Base-by-base conservation (phyloP, 2,797 vertebrate species). In the Cyprinodon diabolis region DNA sequence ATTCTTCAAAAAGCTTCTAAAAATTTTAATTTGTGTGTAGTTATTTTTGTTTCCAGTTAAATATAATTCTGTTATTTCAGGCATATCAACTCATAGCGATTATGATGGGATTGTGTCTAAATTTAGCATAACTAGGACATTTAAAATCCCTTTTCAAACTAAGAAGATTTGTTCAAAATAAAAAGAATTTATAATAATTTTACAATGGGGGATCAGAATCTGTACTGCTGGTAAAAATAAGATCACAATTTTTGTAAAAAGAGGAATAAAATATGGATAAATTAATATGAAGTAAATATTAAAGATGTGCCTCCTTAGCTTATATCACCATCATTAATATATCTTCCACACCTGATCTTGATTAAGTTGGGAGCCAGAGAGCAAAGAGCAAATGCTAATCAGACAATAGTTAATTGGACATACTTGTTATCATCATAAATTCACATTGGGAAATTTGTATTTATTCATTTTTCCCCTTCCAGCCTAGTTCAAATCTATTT, bases 361-460 rank as follows among this genome's bases (percentile, higher is more conserved):
- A 69, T 80, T 68, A 74, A 40, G 68, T n/a, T 71, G 69, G 67
- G 62, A 76, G 71, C 57, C 57, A 4, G 54, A 77, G 77, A 83
- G 58, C 60, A 71, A 63, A 83, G 75, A 82, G 74, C 74, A 51
- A 63, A 72, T 77, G 75, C 74, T 80, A 65, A 86, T 85, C 69
- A 81, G 71, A 49, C 51, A 56, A 51, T 78, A 58, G 80, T 84
- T 86, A 79, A 80, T 79, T 75, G 71, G 69, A 74, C 69, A 66
- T 66, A 54, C 67, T 74, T 19, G 60, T 75, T 67, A 71, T 73
- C 78, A 51, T 15, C 57, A 4, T 55, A 30, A 58, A 76, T 62
- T 69, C 75, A 75, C 70, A 43, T 37, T 35, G 58, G 17, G 45
- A 66, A 66, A 76, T 51, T 47, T 17, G 25, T 7, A 17, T 69